Base-by-base conservation (phyloP, 1,140 invertebrate genomes). In the Saccostrea cuccullata region DNA sequence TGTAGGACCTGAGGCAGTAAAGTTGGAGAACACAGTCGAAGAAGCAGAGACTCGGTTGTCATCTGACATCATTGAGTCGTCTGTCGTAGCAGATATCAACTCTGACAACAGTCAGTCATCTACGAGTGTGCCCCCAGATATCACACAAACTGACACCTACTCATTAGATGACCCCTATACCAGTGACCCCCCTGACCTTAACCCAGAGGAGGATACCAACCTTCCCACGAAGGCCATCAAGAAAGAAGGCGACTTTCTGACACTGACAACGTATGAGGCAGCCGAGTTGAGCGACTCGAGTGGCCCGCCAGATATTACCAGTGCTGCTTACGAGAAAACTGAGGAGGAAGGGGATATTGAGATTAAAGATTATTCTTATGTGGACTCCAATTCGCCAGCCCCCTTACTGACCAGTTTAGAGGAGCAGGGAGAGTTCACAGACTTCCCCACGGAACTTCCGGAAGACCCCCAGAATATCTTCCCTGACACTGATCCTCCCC, bases 71-170 rank as follows among this genome's bases (percentile, higher is more conserved):
- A 77, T 77, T 77, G 70, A 77, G 70, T 77, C 70, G 23, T 77
- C 70, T 77, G 70, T 77, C 9, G 70, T 17, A 30, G 70, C 87
- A 88, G 88, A 87, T 55, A 73, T 83, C 11, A 86, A 87, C 82
- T 89, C 89, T 23, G 89, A 89, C 84, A 89, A 89, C 82, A 89
- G 89, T 70, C 89, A 89, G 60, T 89, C 89, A 0, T 87, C 89
- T 15, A 70, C 86, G 17, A 60, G 89, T 70, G 86, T 85, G 13
- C 89, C 89, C 6, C 89, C 89, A 26, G 89, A 89, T 73, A 89
- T 89, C 47, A 89, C 89, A 55, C 73, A 86, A 30, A 83, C 86
- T 5, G 89, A 84, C 15, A 77, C 83, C 26, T 87, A 82, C 73
- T 56, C 73, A 20, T 58, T 82, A 36, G 84, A 85, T 67, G 86